These are phyloP conservation scores for Montipora foliosa DNA, from an alignment of 64 coral and sea anemone species.

Conservation along the genomic window DNA sequence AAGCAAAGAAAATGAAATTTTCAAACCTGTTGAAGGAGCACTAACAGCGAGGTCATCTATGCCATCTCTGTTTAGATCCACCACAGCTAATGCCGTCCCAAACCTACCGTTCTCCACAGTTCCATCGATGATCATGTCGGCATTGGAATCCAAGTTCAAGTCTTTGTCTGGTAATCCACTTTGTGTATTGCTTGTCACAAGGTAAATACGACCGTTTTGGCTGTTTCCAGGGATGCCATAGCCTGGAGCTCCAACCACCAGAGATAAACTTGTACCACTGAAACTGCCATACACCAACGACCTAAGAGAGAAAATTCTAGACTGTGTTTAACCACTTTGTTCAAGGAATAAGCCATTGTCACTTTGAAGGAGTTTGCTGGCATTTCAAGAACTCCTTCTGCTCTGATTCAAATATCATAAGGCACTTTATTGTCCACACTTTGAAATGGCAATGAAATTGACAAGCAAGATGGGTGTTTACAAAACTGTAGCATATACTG, in stretches of 20 bases:
- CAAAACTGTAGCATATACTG: no score
- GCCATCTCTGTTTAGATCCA: slow-evolving; percentile 94
- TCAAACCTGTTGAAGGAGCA: slow-evolving; percentile 90
- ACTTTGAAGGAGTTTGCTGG: no score
- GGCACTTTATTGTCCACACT: no score
- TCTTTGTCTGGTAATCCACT: slow-evolving; percentile 55
- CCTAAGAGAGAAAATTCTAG: slow-evolving; percentile 37
- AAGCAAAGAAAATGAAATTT: neutral
- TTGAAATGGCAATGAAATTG: no score
- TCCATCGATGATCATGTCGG: slow-evolving; percentile 84
- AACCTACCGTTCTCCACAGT: slow-evolving; percentile 83
- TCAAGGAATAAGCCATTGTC: no score
- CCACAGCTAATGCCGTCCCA: slow-evolving; percentile 81
- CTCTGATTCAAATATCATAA: no score
- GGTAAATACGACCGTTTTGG: slow-evolving; percentile 89
- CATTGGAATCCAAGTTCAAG: slow-evolving; percentile 77
- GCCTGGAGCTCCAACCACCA: slow-evolving; percentile 83
- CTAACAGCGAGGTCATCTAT: slow-evolving; percentile 89
- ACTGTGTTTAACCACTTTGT: no score
- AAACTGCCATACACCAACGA: slow-evolving; percentile 83
- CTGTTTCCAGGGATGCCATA: slow-evolving; percentile 87
- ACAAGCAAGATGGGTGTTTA: no score
- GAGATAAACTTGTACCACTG: slow-evolving; percentile 27
- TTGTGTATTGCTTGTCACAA: slow-evolving; percentile 61
- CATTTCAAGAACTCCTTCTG: no score